A percentile compares a stretch with the other conserved stretches of the same genome.
Evolutionary conservation across 2,113 vertebrate species (phyloP).

Genomic region (Pyrgilauda ruficollis): DNA sequence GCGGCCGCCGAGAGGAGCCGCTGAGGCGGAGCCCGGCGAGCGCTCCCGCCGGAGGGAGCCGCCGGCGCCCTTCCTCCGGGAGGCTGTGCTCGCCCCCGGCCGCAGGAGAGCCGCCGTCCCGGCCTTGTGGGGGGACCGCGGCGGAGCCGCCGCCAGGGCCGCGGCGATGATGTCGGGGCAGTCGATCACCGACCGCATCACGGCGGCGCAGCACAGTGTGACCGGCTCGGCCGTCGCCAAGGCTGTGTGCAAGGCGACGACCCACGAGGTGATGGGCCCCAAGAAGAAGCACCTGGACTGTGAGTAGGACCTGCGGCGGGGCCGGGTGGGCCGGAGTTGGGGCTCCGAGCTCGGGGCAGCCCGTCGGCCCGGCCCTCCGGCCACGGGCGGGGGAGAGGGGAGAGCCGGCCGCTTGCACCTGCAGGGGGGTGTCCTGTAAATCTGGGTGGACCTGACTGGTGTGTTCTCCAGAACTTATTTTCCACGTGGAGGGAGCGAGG

Average conservation of each 20-base stretch:
- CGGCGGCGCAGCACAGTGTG: constrained; percentile 94
- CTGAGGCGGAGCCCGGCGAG: neutral
- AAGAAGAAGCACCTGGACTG: constrained; percentile 99
- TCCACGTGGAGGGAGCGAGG: neutral
- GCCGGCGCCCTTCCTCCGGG: neutral
- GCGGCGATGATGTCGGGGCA: constrained; percentile 76
- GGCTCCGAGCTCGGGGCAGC: neutral
- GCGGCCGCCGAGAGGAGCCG: neutral
- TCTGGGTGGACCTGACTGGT: neutral
- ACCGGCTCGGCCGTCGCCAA: constrained; percentile 87
- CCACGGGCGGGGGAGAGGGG: neutral
- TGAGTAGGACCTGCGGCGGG: constrained; percentile 71
- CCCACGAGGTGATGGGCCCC: constrained; percentile 90
- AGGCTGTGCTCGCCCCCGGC: neutral
- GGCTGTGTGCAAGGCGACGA: neutral
- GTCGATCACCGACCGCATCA: constrained; percentile 92
- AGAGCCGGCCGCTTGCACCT: neutral
- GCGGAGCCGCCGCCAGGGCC: neutral
- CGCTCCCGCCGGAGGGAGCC: neutral
- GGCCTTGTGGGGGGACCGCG: neutral
- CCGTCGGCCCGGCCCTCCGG: neutral
- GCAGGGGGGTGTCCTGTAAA: fast-evolving
- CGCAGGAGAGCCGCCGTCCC: neutral
- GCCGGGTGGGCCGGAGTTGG: neutral
- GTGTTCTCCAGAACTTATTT: neutral